Evolutionary conservation across 2,113 vertebrate genomes (phyloP).

Genomic region (Donacobius atricapilla): DNA sequence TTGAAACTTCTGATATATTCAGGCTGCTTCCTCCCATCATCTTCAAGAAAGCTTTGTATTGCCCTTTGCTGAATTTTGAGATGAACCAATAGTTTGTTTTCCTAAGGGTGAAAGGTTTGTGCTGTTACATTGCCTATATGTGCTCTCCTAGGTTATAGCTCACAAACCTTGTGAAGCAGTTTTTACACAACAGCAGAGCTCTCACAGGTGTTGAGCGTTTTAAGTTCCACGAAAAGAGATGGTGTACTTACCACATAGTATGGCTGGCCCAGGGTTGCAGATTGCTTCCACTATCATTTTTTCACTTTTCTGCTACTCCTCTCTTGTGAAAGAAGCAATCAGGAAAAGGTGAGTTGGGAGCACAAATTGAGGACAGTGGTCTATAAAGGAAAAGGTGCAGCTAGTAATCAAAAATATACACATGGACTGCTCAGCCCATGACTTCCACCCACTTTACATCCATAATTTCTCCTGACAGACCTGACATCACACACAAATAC

Average conservation of each 20-base stretch:
- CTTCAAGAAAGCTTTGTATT: not conserved
- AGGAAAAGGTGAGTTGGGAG: not conserved
- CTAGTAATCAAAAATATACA: not conserved
- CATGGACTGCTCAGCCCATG: not conserved
- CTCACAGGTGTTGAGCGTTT: not conserved
- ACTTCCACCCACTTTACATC: not conserved
- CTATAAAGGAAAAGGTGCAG: not conserved
- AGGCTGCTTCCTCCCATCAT: not conserved
- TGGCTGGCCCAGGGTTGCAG: not conserved
- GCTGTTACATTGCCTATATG: fast-evolving
- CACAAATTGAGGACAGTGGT: not conserved
- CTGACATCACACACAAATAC: not conserved
- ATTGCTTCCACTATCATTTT: conserved; percentile 18
- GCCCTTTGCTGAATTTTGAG: not conserved
- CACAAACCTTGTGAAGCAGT: not conserved
- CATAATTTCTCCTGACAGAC: not conserved
- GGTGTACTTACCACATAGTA: not conserved
- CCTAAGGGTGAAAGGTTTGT: not conserved
- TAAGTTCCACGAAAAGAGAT: not conserved
- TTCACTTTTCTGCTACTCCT: not conserved
- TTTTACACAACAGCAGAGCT: not conserved
- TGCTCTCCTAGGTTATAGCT: not conserved
- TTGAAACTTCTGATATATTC: not conserved
- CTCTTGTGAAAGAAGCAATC: not conserved
- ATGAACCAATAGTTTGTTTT: not conserved